These are phyloP conservation scores for Brachionus koreanus DNA, from an alignment of 1,140 invertebrate genomes.

Conservation along the genomic window DNA sequence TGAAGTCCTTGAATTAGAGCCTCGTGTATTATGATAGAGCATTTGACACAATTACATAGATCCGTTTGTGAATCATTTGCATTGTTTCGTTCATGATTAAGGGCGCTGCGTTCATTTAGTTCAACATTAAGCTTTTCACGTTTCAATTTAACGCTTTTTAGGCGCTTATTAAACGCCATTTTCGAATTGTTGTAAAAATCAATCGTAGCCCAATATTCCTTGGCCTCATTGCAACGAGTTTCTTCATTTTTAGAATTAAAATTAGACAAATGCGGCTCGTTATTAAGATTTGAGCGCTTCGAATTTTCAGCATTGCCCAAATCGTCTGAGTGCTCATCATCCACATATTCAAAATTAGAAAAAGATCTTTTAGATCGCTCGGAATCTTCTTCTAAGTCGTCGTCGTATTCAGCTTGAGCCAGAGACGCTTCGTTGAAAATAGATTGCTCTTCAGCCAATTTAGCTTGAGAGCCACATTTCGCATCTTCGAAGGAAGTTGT, in stretches of 20 bases:
- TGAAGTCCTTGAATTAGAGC: not conserved
- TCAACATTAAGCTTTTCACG: not conserved
- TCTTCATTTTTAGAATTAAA: not conserved
- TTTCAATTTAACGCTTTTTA: conserved; percentile 19
- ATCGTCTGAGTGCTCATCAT: not conserved
- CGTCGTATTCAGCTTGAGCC: conserved; percentile 17
- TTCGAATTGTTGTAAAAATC: conserved; percentile 35
- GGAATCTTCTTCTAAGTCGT: not conserved
- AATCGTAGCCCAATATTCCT: conserved; percentile 14
- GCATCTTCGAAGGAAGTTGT: not conserved
- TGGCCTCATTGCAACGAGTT: not conserved
- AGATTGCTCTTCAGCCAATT: not conserved
- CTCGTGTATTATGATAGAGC: conserved; percentile 3
- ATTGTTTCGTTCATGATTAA: not conserved
- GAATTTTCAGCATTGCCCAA: not conserved
- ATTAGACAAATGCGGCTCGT: not conserved
- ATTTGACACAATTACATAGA: conserved; percentile 7
- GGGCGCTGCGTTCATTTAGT: not conserved
- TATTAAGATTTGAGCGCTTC: not conserved
- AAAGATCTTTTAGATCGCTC: not conserved
- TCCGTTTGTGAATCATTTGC: not conserved
- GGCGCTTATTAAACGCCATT: not conserved
- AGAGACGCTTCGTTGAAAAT: not conserved
- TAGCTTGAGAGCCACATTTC: not conserved
- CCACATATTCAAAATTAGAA: not conserved